Conservation (phyloP, 2,113 vertebrate species). For the Colius striatus region DNA sequence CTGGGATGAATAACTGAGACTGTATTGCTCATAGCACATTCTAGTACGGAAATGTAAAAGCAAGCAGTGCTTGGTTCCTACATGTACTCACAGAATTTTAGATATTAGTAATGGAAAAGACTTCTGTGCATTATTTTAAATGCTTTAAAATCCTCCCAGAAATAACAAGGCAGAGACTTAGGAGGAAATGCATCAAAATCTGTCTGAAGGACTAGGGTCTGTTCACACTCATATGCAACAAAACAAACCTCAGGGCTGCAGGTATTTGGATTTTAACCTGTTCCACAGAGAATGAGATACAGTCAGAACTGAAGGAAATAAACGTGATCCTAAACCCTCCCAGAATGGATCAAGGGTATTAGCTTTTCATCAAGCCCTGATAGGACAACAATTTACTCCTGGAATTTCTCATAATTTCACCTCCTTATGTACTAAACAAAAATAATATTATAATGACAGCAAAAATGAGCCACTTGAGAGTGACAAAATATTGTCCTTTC, state of each 20-base stretch:
- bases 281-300: background rate
- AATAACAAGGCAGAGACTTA: background rate
- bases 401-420: background rate
- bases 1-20: background rate
- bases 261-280: background rate
- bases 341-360: background rate
- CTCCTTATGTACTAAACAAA: background rate
- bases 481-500: background rate
- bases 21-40: background rate
- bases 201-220: background rate
- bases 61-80: background rate
- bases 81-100: background rate
- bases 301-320: background rate
- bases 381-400: background rate
- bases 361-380: background rate
- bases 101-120: background rate
- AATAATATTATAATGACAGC: background rate
- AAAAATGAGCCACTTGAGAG: background rate
- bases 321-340: background rate
- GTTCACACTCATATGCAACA: background rate
- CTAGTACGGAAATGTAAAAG: background rate
- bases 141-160: constrained; percentile 1
- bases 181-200: constrained; percentile 10
- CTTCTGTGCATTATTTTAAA: background rate
- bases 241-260: constrained; percentile 6